Base-by-base conservation (phyloP, 2,113 vertebrate species). In the Emydura subglobosa region DNA sequence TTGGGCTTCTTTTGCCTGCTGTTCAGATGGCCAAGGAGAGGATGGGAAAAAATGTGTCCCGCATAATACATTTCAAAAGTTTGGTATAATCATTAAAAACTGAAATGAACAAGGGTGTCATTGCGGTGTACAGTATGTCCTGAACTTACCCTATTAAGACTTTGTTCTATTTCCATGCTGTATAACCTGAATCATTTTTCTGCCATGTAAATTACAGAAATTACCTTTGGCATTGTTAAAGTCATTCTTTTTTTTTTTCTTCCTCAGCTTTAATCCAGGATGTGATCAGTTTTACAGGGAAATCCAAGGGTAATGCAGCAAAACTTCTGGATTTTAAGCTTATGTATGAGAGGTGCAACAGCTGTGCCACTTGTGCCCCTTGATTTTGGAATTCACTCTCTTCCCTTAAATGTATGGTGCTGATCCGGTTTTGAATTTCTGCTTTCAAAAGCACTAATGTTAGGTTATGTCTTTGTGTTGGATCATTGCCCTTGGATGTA, bases 401-500 rank as follows among this genome's bases (percentile, higher is more conserved):
- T 12, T 10, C 50, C 51, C 0, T 49, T 53, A 89, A 92, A 86
- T 72, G 79, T 0, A 44, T 54, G 13, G 1, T 39, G 61, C 14
- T 61, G 39, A 85, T 34, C 13, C 90, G 31, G 8, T 31, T 87
- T 61, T 80, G 25, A 57, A 10, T 25, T 6, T 29, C 10, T 29
- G 27, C 85, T 85, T 34, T 8, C 27, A 55, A 92, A 49, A 42
- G 4, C 3, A 17, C 0, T 5, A 34, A 44, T 93, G 42, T 83
- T 85, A 57, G 7, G 74, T 90, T 11, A 8, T 83, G 22, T 88
- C 10, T 88, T 27, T 0, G 0, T 80, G 78, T 78, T 93, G 89
- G 90, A 89, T 51, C 93, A 94, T 79, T 92, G 88, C 68, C n/a
- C 47, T 92, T 85, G 88, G 82, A 61, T 76, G 55, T 92, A 87